Percentiles rank a stretch among this genome's conserved stretches.
phyloP scores from a whole-genome alignment of 2,113 vertebrate genomes.

The Ceyx cyanopectus region DNA sequence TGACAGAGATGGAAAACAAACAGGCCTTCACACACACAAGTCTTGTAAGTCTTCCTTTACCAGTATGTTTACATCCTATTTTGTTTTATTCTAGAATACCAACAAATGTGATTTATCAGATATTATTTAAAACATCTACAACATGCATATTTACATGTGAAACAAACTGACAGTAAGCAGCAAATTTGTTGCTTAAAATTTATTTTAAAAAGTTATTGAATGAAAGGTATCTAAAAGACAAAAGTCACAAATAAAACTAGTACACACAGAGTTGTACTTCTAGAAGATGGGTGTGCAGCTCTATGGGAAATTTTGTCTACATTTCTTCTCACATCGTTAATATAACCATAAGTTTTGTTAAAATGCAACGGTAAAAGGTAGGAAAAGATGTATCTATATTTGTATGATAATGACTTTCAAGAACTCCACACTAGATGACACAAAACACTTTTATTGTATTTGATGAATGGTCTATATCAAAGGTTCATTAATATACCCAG shows the following conservation, averaged over 20 bases:
- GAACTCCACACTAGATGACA: not conserved
- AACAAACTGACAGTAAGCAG: not conserved
- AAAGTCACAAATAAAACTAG: not conserved
- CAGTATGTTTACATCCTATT: not conserved
- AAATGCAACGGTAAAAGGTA: not conserved
- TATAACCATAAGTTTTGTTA: not conserved
- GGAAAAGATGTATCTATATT: not conserved
- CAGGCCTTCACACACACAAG: not conserved
- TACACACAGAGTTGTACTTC: not conserved
- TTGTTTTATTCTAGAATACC: not conserved
- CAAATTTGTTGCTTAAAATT: not conserved
- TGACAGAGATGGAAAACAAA: not conserved
- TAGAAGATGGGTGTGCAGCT: not conserved
- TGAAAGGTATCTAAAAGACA: not conserved
- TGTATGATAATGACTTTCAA: not conserved
- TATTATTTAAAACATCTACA: not conserved
- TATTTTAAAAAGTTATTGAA: not conserved
- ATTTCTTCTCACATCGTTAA: not conserved
- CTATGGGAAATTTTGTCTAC: not conserved
- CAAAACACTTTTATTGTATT: not conserved
- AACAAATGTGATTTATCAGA: not conserved
- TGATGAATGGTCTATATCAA: not conserved
- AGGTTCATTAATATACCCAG: not conserved
- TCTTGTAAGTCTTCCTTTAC: not conserved
- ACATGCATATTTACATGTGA: rapidly evolving